A percentile compares a stretch with the other conserved stretches of the same genome.
Conservation (phyloP, 2,113 vertebrate species). For the Macrotis lagotis region DNA sequence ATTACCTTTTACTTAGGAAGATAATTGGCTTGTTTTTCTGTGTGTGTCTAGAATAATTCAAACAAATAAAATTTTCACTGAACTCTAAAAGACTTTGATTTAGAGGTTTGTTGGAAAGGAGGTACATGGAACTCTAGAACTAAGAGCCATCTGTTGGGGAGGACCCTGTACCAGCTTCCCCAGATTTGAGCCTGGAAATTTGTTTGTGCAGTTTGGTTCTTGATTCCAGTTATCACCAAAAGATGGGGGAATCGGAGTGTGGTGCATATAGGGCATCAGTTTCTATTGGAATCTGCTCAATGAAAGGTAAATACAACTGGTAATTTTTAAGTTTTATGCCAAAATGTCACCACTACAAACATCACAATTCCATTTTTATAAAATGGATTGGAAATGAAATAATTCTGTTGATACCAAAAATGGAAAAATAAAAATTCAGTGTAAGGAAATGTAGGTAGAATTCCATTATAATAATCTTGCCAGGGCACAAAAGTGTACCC, state of each 20-base stretch:
- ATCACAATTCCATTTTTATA: background rate
- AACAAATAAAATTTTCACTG: background rate
- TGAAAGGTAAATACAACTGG: background rate
- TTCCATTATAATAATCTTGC: background rate
- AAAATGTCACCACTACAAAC: background rate
- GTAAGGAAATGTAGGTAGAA: background rate
- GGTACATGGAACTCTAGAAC: background rate
- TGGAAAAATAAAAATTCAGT: background rate
- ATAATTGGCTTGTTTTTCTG: background rate
- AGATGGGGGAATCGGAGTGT: background rate
- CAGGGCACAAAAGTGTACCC: background rate
- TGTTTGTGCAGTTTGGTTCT: background rate
- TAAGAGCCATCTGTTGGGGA: background rate
- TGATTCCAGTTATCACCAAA: background rate
- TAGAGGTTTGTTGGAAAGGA: background rate
- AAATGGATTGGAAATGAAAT: background rate
- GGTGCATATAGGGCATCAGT: background rate
- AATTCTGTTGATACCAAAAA: background rate
- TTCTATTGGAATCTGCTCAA: background rate
- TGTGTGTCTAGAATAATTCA: background rate
- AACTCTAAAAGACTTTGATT: background rate
- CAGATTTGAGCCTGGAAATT: background rate
- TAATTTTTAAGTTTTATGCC: background rate
- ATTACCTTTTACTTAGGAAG: background rate
- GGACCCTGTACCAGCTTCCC: background rate